Base-by-base conservation (phyloP, 2,113 vertebrate genomes). In the Microcebus jonahi region DNA sequence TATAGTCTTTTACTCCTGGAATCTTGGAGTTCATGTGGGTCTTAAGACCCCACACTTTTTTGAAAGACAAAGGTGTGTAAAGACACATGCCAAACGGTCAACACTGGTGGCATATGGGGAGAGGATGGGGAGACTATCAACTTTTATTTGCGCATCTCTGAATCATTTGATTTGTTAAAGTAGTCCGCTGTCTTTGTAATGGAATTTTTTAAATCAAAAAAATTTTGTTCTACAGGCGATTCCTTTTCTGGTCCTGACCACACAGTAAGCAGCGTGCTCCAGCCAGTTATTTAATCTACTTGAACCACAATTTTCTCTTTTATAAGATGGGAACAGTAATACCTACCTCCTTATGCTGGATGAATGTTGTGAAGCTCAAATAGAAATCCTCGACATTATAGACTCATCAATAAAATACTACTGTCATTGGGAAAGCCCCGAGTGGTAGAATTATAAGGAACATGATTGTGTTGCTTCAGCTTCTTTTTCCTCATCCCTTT, bases 261-360 rank as follows among this genome's bases (percentile, higher is more conserved):
- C 42, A 85, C 70, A 31, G 12, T 45, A 71, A 77, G 21, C 77
- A 82, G 5, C 21, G 15, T 81, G 8, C 36, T 42, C n/a, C 14
- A 29, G 10, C 14, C 17, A 85, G 59, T 82, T 95, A 65, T 84
- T 94, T 70, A 65, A 92, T 93, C 57, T 63, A n/a, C 42, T 42
- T 82, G 73, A 76, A 77, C 12, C 50, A n/a, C 36, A 85, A 1
- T 65, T 71, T 89, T 91, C 57, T 94, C n/a, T 87, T 86, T 90
- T 77, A 14, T 75, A 81, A 75, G 65, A 76, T 45, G 36, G 8
- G 36, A 39, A 27, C 29, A 68, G 3, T 77, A 81, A 57, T 45
- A 4, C 4, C 48, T 12, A 42, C 53, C 42, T 70, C 57, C 25
- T 45, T 65, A 21, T 65, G 45, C 53, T 92, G 9, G 34, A 8